These are phyloP conservation scores for Bufo gargarizans DNA, from an alignment of 2,113 vertebrate species.

Conservation along the genomic window DNA sequence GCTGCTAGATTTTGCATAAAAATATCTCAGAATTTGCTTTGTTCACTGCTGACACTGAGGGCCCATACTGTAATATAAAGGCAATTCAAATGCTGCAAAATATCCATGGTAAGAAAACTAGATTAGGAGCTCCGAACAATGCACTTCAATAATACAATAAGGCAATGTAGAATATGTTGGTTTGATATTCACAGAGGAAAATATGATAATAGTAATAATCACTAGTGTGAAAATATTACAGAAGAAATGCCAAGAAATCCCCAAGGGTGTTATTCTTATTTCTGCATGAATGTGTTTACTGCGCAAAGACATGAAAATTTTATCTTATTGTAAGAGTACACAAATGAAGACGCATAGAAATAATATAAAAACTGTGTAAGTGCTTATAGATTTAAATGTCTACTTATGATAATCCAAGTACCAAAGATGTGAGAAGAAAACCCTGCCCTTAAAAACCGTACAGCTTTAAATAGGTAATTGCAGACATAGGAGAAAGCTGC, in stretches of 20 bases:
- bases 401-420: not conserved
- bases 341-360: not conserved
- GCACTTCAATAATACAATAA: not conserved
- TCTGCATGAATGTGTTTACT: not conserved
- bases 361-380: not conserved
- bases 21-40: no score
- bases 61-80: not conserved
- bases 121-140: not conserved
- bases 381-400: not conserved
- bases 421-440: not conserved
- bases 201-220: constrained; percentile 15
- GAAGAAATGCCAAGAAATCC: not conserved
- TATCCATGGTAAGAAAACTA: not conserved
- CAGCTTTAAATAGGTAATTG: not conserved
- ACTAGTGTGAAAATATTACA: not conserved
- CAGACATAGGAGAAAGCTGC: not conserved
- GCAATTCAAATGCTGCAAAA: not conserved
- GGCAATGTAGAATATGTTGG: not conserved
- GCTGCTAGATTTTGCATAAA: no score
- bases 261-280: not conserved
- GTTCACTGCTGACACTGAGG: no score
- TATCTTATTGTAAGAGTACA: not conserved
- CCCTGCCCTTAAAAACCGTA: not conserved
- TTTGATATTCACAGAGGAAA: not conserved
- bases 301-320: not conserved